These are phyloP conservation scores for Cyrtodaria siliqua DNA, from an alignment of 2,888 invertebrate species.

Conservation along the genomic window DNA sequence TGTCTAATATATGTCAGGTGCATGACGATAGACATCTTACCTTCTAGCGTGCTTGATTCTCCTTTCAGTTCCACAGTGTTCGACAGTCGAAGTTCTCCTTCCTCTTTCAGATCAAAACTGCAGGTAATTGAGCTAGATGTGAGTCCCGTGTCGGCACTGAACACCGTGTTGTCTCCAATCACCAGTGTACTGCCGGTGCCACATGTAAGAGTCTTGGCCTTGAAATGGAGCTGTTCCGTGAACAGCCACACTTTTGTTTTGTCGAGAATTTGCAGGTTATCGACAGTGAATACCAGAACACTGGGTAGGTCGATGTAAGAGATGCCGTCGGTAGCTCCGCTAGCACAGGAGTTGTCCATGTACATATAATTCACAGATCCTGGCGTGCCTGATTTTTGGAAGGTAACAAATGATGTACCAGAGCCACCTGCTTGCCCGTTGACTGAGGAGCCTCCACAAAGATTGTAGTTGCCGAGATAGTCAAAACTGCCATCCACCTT, in stretches of 20 bases:
- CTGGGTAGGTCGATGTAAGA: conserved; percentile 60
- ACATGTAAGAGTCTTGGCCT: conserved; percentile 67
- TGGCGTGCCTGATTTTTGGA: conserved; percentile 30
- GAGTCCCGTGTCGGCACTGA: conserved; percentile 69
- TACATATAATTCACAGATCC: conserved; percentile 36
- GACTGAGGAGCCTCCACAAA: conserved; percentile 67
- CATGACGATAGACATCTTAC: too few relatives aligned
- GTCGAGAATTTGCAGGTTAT: conserved; percentile 60
- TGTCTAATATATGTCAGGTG: too few relatives aligned
- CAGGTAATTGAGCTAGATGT: conserved; percentile 69
- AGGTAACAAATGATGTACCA: conserved; percentile 67
- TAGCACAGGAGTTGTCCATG: conserved; percentile 54
- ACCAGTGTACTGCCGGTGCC: conserved; percentile 58
- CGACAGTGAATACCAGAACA: conserved; percentile 22
- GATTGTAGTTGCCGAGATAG: conserved; percentile 61
- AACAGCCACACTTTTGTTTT: conserved; percentile 51
- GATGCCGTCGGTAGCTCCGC: conserved; percentile 47
- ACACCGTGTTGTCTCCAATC: conserved; percentile 65
- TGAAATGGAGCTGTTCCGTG: conserved; percentile 57
- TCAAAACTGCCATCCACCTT: conserved; percentile 58
- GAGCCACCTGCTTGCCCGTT: conserved; percentile 67
- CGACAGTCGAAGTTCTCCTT: conserved; percentile 73
- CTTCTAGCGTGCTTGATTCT: conserved; percentile 65
- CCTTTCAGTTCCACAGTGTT: conserved; percentile 71
- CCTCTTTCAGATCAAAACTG: conserved; percentile 69